These are phyloP conservation scores for Leptinotarsa lineolata DNA, from an alignment of 1,140 invertebrate species.

Conservation along the genomic window DNA sequence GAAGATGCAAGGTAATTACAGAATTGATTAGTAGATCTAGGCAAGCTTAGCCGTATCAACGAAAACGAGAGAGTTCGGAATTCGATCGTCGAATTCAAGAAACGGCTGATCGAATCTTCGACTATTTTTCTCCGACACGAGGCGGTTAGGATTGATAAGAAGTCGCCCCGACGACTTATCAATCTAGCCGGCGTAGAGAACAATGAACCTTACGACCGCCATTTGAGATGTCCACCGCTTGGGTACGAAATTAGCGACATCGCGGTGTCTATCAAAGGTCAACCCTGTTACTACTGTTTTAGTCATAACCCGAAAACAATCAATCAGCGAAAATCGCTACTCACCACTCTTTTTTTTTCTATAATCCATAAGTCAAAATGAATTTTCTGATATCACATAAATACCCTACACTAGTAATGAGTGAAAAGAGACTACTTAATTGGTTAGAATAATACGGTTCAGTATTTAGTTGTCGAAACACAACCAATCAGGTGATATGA, in stretches of 20 bases:
- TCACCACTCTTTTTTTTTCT: conserved; percentile 16
- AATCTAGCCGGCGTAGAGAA: conserved; percentile 51
- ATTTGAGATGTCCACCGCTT: conserved; percentile 51
- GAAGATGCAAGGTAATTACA: conserved; percentile 49
- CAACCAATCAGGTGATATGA: conserved; percentile 68
- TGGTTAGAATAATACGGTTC: conserved; percentile 58
- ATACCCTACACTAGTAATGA: conserved; percentile 34
- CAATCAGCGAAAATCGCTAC: conserved; percentile 10
- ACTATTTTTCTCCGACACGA: conserved; percentile 20
- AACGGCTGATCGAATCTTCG: neutral
- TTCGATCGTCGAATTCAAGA: neutral
- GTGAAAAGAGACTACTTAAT: conserved; percentile 56
- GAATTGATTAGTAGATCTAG: conserved; percentile 48
- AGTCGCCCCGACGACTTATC: conserved; percentile 44
- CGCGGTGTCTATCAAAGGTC: conserved; percentile 43
- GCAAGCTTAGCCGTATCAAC: neutral
- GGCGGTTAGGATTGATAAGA: conserved; percentile 33
- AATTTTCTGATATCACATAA: conserved; percentile 1
- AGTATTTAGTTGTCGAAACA: conserved; percentile 57
- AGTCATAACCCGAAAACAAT: conserved; percentile 7
- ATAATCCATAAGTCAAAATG: neutral
- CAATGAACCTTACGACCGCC: conserved; percentile 56
- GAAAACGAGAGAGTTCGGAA: conserved; percentile 15
- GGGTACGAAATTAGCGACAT: conserved; percentile 46
- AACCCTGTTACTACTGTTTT: conserved; percentile 40